A percentile compares a stretch with the other conserved stretches of the same genome.
These are phyloP conservation scores for Vombatus ursinus DNA, from an alignment of 2,113 vertebrate genomes.

Conservation along the genomic window DNA sequence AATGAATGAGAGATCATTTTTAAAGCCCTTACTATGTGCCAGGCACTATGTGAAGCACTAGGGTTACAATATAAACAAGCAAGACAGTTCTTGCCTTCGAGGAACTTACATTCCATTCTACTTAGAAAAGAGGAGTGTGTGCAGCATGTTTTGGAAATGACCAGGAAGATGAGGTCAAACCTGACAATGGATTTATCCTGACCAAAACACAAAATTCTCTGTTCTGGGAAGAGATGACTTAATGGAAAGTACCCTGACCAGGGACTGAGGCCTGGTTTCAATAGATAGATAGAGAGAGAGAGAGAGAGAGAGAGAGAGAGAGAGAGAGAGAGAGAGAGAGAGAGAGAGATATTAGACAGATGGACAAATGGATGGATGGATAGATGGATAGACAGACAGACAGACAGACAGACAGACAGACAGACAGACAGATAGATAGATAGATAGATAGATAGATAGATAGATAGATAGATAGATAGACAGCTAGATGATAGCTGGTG, in stretches of 20 bases:
- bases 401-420: not conserved
- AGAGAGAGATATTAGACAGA: not conserved
- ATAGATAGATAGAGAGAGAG: no score
- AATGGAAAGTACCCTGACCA: not conserved
- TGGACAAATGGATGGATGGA: not conserved
- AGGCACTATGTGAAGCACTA: not conserved
- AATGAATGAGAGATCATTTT: not conserved
- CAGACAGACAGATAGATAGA: not conserved
- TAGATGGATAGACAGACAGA: not conserved
- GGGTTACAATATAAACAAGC: not conserved
- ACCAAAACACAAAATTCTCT: not conserved
- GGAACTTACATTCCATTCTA: not conserved
- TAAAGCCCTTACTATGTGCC: not conserved
- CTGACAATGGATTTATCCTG: not conserved
- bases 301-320: no score
- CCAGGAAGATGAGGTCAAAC: not conserved
- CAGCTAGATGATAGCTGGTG: not conserved
- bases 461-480: not conserved
- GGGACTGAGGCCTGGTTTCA: not conserved
- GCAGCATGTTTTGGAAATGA: not conserved
- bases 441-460: no score
- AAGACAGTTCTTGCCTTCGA: not conserved
- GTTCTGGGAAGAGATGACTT: not conserved
- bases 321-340: not conserved
- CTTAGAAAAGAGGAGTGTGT: not conserved